Evolutionary conservation across 2,113 vertebrate genomes (phyloP), one percentile per base, ranked within the genome.

Genomic region (Calonectris borealis): DNA sequence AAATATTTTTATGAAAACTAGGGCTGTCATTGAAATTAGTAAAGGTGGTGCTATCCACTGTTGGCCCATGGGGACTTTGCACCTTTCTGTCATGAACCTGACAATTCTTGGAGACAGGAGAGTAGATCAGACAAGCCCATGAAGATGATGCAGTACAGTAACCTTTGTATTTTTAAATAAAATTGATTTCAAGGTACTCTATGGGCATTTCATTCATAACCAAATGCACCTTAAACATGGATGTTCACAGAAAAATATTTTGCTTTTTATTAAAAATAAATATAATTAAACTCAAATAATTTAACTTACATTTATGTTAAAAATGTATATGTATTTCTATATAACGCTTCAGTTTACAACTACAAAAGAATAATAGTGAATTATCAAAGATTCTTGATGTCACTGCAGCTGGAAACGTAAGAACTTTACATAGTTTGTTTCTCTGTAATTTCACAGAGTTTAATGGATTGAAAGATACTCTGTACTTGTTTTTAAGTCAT

Each of bases 291-390:
- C 13, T 1, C 2, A 24, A 85, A 51, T 36, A 90, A 48, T 36
- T 68, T n/a, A 24, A 69, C 5, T 70, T 52, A 58, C 4, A 72
- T 54, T 57, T 66, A n/a, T 60, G 18, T 38, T 91, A 36, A 52
- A 95, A 86, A 83, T 9, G 5, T 38, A 0, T 24, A 32, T 32
- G 7, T 36, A 58, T 61, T 71, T 60, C 26, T 44, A 75, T 46
- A 90, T 27, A 79, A 36, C 92, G 93, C 92, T 97, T 96, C 77
- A 78, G 62, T 89, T 93, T 71, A 87, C 61, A 87, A 57, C 42
- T 77, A 65, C 13, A 46, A 71, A 88, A 73, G 31, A 83, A 9
- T 62, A 84, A 36, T 19, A 85, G 29, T 0, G 1, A 77, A 57
- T 60, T 58, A 77, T 69, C 22, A 69, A 49, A 60, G 38, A 60